Base-by-base conservation (phyloP, 1,140 invertebrate genomes). In the Drosophila dunni region DNA sequence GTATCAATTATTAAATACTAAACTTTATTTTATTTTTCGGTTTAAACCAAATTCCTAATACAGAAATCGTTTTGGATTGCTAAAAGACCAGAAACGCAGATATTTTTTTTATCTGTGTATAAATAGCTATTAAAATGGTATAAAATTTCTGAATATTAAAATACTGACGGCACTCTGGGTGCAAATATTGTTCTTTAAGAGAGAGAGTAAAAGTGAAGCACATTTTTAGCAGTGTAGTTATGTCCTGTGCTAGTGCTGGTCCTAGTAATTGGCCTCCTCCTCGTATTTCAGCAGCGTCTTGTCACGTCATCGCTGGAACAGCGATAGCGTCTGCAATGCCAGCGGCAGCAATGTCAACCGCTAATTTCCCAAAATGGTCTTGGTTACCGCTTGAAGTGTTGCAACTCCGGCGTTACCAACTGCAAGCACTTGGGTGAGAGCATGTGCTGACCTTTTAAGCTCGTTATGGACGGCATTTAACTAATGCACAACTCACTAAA, bases 401-500 rank as follows among this genome's bases (percentile, higher is more conserved):
- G 62, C 53, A 6, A 17, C 29, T 51, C 13, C 34, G 17, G 34
- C 1, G 13, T 42, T 9, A 11, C 11, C n/a, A 9, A 5, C 0
- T 2, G 38, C 3, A 40, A 11, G 4, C 10, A 40, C 9, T 10
- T 40, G 10, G 38, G 38, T 40, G 38, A 40, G 38, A 11, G 38
- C 9, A 40, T 48, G 38, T 36, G 17, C 40, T 60, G 56, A 44
- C 54, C 54, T 51, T 42, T 42, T 53, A 51, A 64, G 36, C 9
- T 48, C 9, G 29, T 13, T 7, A 10, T 33, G n/a, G 3, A n/a
- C 20, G 7, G 15, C 51, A 70, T 66, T 62, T 65, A 77, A 73
- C 61, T 74, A 70, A 80, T 78, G 50, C 78, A 50, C 64, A 84
- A 78, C 57, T 83, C 61, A 67, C 13, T 44, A 69, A 71, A 69